Percentiles rank a stretch among this genome's conserved stretches.
Conservation (phyloP, 1,140 invertebrate species). For the Rhizoglyphus robini region DNA sequence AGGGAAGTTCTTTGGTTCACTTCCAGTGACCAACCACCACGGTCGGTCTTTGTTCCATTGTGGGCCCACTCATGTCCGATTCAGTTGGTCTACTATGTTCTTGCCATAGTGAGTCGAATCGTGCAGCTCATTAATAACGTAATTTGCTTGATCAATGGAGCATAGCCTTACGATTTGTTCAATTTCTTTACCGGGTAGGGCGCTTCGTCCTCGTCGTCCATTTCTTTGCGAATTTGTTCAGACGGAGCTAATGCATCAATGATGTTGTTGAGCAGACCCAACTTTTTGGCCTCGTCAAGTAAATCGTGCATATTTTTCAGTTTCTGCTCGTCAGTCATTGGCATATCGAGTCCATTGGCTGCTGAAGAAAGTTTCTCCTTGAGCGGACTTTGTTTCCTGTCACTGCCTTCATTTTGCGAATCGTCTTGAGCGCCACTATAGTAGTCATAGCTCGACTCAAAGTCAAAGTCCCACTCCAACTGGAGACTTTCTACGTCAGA, state of each 20-base stretch:
- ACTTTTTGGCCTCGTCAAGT: slow-evolving; percentile 12
- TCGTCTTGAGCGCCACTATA: no score
- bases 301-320: slow-evolving; percentile 16
- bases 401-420: not conserved
- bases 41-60: no score
- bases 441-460: not conserved
- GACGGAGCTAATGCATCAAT: slow-evolving; percentile 1
- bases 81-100: no score
- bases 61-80: no score
- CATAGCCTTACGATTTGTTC: no score
- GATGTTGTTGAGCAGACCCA: slow-evolving; percentile 17
- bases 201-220: not conserved
- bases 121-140: no score
- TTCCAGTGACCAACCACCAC: no score
- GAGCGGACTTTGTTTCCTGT: not conserved
- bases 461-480: slow-evolving; percentile 1
- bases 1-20: no score
- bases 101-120: not conserved
- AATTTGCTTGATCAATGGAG: no score
- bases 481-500: not conserved
- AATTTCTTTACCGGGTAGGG: no score
- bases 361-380: slow-evolving; percentile 4
- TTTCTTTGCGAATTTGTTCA: not conserved
- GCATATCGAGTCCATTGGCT: slow-evolving; percentile 2
- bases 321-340: slow-evolving; percentile 16